A percentile compares a stretch with the other conserved stretches of the same genome.
phyloP scores from a whole-genome alignment of 2,113 vertebrate species.

The Neopipo cinnamomea region DNA sequence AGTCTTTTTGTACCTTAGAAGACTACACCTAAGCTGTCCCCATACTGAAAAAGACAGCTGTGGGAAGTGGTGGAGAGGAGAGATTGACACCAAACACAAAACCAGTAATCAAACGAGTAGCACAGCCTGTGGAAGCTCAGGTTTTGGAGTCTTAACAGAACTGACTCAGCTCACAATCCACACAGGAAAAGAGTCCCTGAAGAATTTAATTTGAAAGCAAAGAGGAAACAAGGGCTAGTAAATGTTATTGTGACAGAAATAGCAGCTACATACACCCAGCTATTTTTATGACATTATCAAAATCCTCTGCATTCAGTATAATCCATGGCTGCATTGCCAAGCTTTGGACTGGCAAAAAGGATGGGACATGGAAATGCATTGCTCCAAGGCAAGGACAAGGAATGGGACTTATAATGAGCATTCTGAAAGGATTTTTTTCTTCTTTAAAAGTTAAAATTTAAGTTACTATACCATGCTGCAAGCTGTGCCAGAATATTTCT shows the following conservation, averaged over 20 bases:
- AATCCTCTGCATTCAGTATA: not conserved
- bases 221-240: slow-evolving; percentile 41
- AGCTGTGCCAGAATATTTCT: not conserved
- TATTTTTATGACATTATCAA: not conserved
- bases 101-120: not conserved
- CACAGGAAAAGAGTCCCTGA: not conserved
- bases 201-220: slow-evolving; percentile 12
- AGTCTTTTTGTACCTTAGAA: not conserved
- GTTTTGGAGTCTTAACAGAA: not conserved
- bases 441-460: not conserved
- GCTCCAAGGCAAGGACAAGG: not conserved
- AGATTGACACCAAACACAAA: not conserved
- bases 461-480: not conserved
- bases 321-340: not conserved
- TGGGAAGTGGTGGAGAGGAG: not conserved
- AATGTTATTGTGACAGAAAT: slow-evolving; percentile 55
- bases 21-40: not conserved
- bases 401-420: not conserved
- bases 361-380: not conserved
- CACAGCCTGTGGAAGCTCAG: not conserved
- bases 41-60: not conserved
- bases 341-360: not conserved
- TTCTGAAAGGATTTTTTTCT: not conserved
- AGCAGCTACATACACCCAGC: slow-evolving; percentile 44
- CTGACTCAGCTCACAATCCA: not conserved